A percentile compares a stretch with the other conserved stretches of the same genome.
Evolutionary conservation across 2,113 vertebrate species (phyloP).

Genomic region (Alexandromys fortis): DNA sequence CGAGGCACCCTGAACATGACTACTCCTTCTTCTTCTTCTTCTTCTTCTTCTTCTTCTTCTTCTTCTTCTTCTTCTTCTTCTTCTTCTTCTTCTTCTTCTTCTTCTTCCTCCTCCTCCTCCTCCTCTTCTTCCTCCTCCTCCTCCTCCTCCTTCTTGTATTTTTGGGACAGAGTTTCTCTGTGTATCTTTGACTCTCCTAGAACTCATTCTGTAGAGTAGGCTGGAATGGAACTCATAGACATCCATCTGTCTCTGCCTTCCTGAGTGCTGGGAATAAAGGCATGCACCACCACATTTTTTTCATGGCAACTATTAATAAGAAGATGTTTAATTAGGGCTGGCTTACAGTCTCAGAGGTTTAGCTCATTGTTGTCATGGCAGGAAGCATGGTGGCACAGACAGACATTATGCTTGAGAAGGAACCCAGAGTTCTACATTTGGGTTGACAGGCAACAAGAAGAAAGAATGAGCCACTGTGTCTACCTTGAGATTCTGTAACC

Average conservation of each 20-base stretch:
- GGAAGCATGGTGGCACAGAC: not conserved
- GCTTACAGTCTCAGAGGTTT: not conserved
- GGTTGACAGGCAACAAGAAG: not conserved
- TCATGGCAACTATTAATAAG: not conserved
- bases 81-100: fast-evolving
- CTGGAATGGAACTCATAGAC: too few species aligned
- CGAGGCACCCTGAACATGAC: not conserved
- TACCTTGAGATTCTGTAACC: not conserved
- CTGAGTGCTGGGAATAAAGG: too few species aligned
- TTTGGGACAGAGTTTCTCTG: too few species aligned
- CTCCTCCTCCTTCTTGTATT: too few species aligned
- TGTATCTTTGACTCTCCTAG: too few species aligned
- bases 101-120: too few species aligned
- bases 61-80: too few species aligned
- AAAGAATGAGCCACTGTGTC: not conserved
- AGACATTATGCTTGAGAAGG: not conserved
- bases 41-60: too few species aligned
- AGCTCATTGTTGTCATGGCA: not conserved
- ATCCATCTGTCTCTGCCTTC: too few species aligned
- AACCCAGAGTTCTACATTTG: not conserved
- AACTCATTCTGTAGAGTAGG: too few species aligned
- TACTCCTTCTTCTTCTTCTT: too few species aligned
- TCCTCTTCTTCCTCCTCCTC: fast-evolving
- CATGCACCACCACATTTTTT: too few species aligned
- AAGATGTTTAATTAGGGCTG: not conserved